A percentile compares a stretch with the other conserved stretches of the same genome.
phyloP scores from a whole-genome alignment of 2,113 vertebrate genomes.

The Lates calcarifer region DNA sequence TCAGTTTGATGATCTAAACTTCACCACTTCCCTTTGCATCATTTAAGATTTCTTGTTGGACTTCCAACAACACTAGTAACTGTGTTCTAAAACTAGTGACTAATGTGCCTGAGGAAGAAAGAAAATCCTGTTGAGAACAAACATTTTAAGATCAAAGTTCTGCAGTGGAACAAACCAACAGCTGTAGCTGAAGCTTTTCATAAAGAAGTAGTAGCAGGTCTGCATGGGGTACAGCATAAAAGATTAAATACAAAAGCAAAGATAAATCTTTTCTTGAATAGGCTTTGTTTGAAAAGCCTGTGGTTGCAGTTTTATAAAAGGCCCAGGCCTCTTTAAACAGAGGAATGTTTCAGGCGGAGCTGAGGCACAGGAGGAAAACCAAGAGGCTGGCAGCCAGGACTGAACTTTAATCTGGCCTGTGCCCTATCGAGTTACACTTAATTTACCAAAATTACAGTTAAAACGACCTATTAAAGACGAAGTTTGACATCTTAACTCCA shows the following conservation, averaged over 20 bases:
- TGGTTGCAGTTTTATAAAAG: constrained; percentile 3
- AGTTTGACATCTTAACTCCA: not conserved
- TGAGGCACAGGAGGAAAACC: not conserved
- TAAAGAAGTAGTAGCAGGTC: not conserved
- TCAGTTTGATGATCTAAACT: too few relatives aligned
- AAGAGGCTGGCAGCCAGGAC: not conserved
- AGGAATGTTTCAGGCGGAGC: not conserved
- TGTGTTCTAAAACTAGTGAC: too few relatives aligned
- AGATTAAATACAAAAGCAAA: not conserved
- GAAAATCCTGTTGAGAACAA: not conserved
- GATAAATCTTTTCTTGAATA: not conserved
- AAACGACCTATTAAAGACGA: not conserved
- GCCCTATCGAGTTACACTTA: not conserved
- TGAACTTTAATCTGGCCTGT: not conserved
- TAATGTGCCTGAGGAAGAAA: not conserved
- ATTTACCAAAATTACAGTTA: not conserved
- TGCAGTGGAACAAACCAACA: not conserved
- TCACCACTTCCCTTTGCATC: too few relatives aligned
- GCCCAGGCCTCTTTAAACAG: not conserved
- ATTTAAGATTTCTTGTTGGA: too few relatives aligned
- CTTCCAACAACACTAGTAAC: too few relatives aligned
- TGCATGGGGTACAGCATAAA: not conserved
- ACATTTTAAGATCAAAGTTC: not conserved
- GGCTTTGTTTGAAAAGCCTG: constrained; percentile 1
- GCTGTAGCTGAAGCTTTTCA: not conserved